phyloP scores from a whole-genome alignment of 2,797 vertebrate species.

The Tenualosa ilisha region DNA sequence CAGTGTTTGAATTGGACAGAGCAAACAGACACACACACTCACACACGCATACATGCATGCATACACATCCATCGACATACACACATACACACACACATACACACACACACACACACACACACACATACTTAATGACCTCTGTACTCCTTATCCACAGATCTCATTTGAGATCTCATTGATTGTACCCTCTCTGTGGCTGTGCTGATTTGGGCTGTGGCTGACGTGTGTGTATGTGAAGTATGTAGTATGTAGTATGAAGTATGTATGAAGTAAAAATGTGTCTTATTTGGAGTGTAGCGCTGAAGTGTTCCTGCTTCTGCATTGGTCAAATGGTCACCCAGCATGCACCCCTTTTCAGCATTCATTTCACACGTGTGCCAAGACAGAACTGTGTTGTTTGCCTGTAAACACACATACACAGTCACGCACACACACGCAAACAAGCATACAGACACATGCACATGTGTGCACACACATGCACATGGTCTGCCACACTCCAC shows the following conservation, averaged over 20 bases:
- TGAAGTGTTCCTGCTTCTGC: neutral
- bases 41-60: neutral
- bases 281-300: constrained; percentile 21
- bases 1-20: neutral
- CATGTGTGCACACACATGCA: neutral
- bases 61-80: neutral
- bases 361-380: constrained; percentile 59
- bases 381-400: constrained; percentile 53
- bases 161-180: constrained; percentile 9
- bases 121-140: constrained; percentile 27
- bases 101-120: constrained; percentile 7
- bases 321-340: neutral
- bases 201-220: neutral
- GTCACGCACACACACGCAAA: neutral
- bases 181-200: neutral
- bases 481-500: too few relatives aligned
- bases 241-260: too few relatives aligned
- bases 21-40: neutral
- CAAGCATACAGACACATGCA: neutral
- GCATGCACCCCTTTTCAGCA: constrained; percentile 54
- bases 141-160: neutral
- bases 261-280: neutral
- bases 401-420: neutral
- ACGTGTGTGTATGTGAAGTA: neutral
- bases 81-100: neutral